These are phyloP conservation scores for Rosalia funebris DNA, from an alignment of 2,888 invertebrate species.

Conservation along the genomic window DNA sequence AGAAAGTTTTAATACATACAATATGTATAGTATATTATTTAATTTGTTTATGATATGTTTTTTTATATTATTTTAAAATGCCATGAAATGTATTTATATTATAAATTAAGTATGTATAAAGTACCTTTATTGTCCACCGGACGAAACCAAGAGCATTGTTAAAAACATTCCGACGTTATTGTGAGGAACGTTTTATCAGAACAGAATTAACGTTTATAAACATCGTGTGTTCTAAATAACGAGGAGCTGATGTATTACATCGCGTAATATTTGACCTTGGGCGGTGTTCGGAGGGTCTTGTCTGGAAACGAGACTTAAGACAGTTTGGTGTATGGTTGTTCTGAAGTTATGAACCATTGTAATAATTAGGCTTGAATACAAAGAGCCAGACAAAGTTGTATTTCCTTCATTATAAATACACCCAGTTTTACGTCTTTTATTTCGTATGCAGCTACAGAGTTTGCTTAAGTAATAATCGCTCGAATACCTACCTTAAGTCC, in stretches of 20 bases:
- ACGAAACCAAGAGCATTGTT: too few species aligned
- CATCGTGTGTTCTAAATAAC: conserved; percentile 7
- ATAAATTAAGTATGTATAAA: too few species aligned
- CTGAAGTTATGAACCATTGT: conserved; percentile 26
- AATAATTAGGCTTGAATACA: conserved; percentile 50
- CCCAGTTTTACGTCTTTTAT: conserved; percentile 15
- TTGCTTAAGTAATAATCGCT: too few species aligned
- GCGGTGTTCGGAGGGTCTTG: conserved; percentile 2
- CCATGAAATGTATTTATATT: too few species aligned
- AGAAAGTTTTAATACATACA: too few species aligned
- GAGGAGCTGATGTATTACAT: conserved; percentile 9
- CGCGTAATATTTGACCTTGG: conserved; percentile 15
- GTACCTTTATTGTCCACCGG: too few species aligned
- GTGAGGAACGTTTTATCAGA: neutral
- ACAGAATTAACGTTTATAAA: conserved; percentile 1
- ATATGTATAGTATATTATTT: too few species aligned
- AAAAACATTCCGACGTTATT: too few species aligned
- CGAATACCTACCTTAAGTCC: too few species aligned
- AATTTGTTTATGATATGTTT: too few species aligned
- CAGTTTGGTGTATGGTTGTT: too few species aligned
- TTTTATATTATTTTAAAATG: too few species aligned
- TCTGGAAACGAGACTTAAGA: conserved; percentile 26
- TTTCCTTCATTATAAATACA: conserved; percentile 51
- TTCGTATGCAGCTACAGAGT: conserved; percentile 9
- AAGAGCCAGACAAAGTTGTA: conserved; percentile 46